A percentile compares a stretch with the other conserved stretches of the same genome.
Evolutionary conservation across 2,113 vertebrate species (phyloP).

Genomic region (Alligator sinensis): DNA sequence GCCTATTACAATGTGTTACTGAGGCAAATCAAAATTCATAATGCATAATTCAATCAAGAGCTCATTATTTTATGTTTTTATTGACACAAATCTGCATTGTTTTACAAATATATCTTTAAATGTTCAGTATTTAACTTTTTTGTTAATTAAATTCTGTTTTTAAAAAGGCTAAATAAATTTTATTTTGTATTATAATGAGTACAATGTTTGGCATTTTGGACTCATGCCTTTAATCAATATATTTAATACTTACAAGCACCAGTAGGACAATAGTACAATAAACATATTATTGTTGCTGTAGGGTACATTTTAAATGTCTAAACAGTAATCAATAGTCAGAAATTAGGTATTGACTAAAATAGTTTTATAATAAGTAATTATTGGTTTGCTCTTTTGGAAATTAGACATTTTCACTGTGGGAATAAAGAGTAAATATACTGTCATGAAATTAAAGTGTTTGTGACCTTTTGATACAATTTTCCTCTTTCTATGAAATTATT

Average conservation of each 20-base stretch:
- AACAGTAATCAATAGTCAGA: slow-evolving; percentile 94
- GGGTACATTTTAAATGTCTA: slow-evolving; percentile 92
- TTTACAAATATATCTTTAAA: not conserved
- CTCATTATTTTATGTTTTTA: not conserved
- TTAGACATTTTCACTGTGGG: slow-evolving; percentile 88
- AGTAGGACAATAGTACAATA: slow-evolving; percentile 80
- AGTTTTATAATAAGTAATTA: slow-evolving; percentile 95
- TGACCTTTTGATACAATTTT: slow-evolving; percentile 80
- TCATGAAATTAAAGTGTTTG: slow-evolving; percentile 83
- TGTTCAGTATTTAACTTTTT: slow-evolving; percentile 42
- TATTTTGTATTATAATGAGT: slow-evolving; percentile 88
- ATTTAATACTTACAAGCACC: slow-evolving; percentile 87
- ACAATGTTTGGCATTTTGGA: slow-evolving; percentile 91
- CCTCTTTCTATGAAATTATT: slow-evolving; percentile 77
- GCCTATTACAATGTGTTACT: not conserved
- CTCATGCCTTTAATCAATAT: slow-evolving; percentile 86
- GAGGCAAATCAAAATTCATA: slow-evolving; percentile 1
- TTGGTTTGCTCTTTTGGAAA: slow-evolving; percentile 97
- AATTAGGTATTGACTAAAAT: slow-evolving; percentile 98
- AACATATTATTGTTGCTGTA: slow-evolving; percentile 86
- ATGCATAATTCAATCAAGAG: not conserved
- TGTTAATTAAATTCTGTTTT: slow-evolving; percentile 56
- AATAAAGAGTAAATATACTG: slow-evolving; percentile 85
- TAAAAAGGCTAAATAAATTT: slow-evolving; percentile 43
- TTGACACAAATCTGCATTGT: not conserved